Base-by-base conservation (phyloP, 2,113 vertebrate species). In the Engraulis encrasicolus region DNA sequence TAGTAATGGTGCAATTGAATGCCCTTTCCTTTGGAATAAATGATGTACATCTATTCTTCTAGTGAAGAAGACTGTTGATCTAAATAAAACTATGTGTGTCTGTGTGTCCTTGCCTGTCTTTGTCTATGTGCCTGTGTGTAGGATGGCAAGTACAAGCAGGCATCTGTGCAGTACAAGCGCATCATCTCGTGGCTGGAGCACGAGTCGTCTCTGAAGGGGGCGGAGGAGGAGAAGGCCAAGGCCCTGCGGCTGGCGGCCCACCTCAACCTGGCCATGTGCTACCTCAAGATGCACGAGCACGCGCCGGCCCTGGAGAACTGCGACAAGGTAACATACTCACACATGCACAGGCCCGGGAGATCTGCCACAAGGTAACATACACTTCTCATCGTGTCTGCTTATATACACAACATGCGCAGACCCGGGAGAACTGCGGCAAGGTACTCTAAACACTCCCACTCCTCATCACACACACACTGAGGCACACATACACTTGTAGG, bases 221-320 rank as follows among this genome's bases (percentile, higher is more conserved):
- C 96, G 82, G 96, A 97, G 0, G 94, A 96, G 50, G 90, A 92
- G 2, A 96, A 95, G 80, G 94, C 96, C 0, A 96, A 94, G 89
- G 92, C 94, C 0, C 90, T 99, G 84, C 94, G 94, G 15, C 95
- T 99, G 82, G 98, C 98, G 80, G 97, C 98, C 31, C 95, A 98
- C 89, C 95, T 99, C 81, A 99, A 99, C 90, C 87, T 99, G 90
- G 97, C 98, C 81, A 98, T 99, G 96, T 99, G 98, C 92, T 97
- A 95, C 88, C 95, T 99, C 78, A 99, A 99, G 88, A 89, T 99
- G 7, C 97, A 97, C 49, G 96, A 98, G n/a, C 95, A 96, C 79
- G 94, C 89, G 0, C 93, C 92, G n/a, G 96, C 96, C 79, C 89
- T 97, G 6, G 98, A 99, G 52, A 97, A 92, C 90, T 99, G 98